phyloP scores from a whole-genome alignment of 2,888 invertebrate species.

The Nomada hirtipes region DNA sequence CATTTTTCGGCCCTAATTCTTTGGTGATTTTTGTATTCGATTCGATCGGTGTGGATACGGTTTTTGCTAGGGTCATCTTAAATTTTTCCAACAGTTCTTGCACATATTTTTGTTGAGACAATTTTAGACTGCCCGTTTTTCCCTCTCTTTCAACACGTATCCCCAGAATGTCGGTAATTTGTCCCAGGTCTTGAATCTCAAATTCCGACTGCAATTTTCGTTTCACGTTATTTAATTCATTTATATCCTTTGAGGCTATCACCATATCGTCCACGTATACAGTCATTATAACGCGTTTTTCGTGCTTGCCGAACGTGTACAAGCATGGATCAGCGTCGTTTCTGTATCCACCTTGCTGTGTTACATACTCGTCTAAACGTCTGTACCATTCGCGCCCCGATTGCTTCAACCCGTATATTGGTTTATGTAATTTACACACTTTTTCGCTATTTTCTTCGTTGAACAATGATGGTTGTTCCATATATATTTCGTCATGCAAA shows the following conservation, averaged over 20 bases:
- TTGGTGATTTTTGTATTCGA: background rate
- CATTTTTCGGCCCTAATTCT: background rate
- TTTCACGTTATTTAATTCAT: background rate
- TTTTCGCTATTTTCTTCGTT: slow-evolving; percentile 34
- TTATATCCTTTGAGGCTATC: background rate
- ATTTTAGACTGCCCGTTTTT: background rate
- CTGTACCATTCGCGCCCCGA: slow-evolving; percentile 18
- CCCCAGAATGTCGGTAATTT: background rate
- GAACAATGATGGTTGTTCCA: no score
- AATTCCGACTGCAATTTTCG: background rate
- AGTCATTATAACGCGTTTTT: slow-evolving; percentile 42
- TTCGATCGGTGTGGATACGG: background rate
- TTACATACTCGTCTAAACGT: background rate
- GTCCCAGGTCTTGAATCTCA: background rate
- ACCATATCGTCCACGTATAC: slow-evolving; percentile 55
- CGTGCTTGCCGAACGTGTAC: slow-evolving; percentile 34
- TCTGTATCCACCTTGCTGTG: background rate
- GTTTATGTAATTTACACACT: slow-evolving; percentile 53
- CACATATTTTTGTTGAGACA: background rate
- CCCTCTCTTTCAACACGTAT: background rate
- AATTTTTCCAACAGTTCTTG: background rate
- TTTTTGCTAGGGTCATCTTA: background rate
- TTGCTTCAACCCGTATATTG: slow-evolving; percentile 56
- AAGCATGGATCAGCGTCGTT: slow-evolving; percentile 47
- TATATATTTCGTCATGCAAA: no score